Evolutionary conservation across 1,140 invertebrate genomes (phyloP).

Genomic region (Drosophila gunungcola): DNA sequence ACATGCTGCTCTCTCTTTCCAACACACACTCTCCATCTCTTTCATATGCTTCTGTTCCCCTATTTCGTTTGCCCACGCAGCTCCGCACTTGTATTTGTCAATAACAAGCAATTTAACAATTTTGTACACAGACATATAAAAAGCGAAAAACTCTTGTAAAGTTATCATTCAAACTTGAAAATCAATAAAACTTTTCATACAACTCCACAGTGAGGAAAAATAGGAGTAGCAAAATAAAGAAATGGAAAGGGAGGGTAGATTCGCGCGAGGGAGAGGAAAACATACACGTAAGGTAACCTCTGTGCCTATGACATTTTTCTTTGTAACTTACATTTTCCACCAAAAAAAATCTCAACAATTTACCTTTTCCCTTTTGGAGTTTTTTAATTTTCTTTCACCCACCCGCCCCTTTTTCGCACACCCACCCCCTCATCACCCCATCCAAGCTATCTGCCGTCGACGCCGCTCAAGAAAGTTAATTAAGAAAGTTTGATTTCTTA

Average conservation of each 20-base stretch:
- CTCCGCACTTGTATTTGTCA: slow-evolving; percentile 73
- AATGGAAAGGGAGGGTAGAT: background rate
- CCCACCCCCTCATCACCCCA: slow-evolving; percentile 5
- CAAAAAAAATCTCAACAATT: slow-evolving; percentile 7
- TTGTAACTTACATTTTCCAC: slow-evolving; percentile 36
- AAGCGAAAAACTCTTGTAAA: slow-evolving; percentile 75
- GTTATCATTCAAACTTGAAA: slow-evolving; percentile 83
- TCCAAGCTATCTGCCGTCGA: slow-evolving; percentile 17
- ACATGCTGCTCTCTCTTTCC: slow-evolving; percentile 5
- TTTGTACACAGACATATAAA: slow-evolving; percentile 45
- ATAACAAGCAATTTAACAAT: slow-evolving; percentile 83
- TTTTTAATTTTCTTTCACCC: slow-evolving; percentile 43
- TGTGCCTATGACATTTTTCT: slow-evolving; percentile 37
- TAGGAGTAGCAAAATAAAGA: background rate
- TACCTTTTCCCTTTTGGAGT: slow-evolving; percentile 6
- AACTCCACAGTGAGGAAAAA: slow-evolving; percentile 43
- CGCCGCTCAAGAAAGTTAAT: slow-evolving; percentile 75
- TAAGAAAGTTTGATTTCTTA: slow-evolving; percentile 82
- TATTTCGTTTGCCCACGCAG: slow-evolving; percentile 1
- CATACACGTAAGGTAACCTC: slow-evolving; percentile 40
- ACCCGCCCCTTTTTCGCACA: background rate
- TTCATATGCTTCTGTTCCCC: background rate
- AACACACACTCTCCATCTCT: background rate
- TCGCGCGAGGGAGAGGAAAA: background rate
- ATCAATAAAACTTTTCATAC: slow-evolving; percentile 81